These are phyloP conservation scores for Drosophila kuntzei DNA, from an alignment of 2,888 invertebrate species.

Conservation along the genomic window DNA sequence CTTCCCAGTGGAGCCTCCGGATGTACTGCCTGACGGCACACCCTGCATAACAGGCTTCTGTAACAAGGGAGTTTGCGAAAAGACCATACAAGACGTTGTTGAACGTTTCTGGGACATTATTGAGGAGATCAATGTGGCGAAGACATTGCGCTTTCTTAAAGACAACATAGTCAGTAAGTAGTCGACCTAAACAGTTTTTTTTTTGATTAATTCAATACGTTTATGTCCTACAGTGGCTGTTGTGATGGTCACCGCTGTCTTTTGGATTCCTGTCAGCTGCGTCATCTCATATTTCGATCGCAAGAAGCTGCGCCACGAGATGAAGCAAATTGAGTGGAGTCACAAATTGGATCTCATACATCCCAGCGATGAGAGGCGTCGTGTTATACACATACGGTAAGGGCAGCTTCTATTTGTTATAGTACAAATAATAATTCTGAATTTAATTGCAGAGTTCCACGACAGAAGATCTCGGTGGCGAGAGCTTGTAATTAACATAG, in stretches of 20 bases:
- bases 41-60: constrained; percentile 99
- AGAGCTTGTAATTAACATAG: constrained; percentile 76
- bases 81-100: constrained; percentile 97
- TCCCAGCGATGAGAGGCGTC: constrained; percentile 90
- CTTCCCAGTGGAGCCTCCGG: constrained; percentile 94
- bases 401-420: not conserved
- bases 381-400: constrained; percentile 89
- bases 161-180: constrained; percentile 95
- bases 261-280: constrained; percentile 98
- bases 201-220: not conserved
- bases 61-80: constrained; percentile 97
- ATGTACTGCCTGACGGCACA: constrained; percentile 96
- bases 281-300: constrained; percentile 94
- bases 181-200: not conserved
- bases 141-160: constrained; percentile 94
- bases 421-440: not conserved
- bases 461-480: constrained; percentile 85
- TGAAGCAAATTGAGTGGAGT: constrained; percentile 90
- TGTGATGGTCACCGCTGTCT: constrained; percentile 94
- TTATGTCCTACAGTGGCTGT: constrained; percentile 87
- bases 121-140: constrained; percentile 97
- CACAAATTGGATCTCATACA: constrained; percentile 90
- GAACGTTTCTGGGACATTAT: constrained; percentile 99
- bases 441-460: constrained; percentile 80
- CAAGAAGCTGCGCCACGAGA: constrained; percentile 89